Evolutionary conservation across 2,797 vertebrate species (phyloP), one percentile per base, ranked within the genome.

Genomic region (Chiroxiphia lanceolata): DNA sequence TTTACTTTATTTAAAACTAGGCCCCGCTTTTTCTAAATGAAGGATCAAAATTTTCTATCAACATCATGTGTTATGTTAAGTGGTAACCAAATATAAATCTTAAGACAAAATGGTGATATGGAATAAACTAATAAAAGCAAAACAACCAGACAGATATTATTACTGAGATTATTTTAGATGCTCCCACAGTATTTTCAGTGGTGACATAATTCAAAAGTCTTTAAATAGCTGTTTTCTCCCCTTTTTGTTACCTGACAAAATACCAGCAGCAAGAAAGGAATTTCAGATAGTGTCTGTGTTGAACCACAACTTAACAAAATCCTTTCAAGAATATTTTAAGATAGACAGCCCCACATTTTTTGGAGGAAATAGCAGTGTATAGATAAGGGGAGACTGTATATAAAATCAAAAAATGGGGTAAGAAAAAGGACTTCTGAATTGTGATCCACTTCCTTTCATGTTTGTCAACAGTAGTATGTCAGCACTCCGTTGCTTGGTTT

Each of bases 231-330:
- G 65, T 54, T 83, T 71, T 90, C 71, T 89, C 67, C 36, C 50
- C 45, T 90, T 94, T 82, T 83, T 92, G 27, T 74, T 92, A 78
- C 56, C 80, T 96, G 51, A 91, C 65, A 96, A 94, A 95, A 90
- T 54, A 94, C 56, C 83, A 86, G 67, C 25, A 93, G 33, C 42
- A 90, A 51, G 27, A 96, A 81, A 94, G 61, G 19, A 88, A 64
- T 89, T 94, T 90, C 78, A 89, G 70, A 47, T 38, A 47, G 21
- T 47, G 36, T 48, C 26, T 86, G 23, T 65, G 15, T 60, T 83
- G 47, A 77, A 38, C 45, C 88, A 64, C 42, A 93, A 96, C 83
- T 63, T 45, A 92, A 57, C 42, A 92, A 87, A 95, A 94, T 82
- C 3, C 50, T 86, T 92, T 96, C 88, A 96, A 87, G 26, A 9